Conservation (phyloP, 2,113 vertebrate genomes). For the Lethenteron reissneri region DNA sequence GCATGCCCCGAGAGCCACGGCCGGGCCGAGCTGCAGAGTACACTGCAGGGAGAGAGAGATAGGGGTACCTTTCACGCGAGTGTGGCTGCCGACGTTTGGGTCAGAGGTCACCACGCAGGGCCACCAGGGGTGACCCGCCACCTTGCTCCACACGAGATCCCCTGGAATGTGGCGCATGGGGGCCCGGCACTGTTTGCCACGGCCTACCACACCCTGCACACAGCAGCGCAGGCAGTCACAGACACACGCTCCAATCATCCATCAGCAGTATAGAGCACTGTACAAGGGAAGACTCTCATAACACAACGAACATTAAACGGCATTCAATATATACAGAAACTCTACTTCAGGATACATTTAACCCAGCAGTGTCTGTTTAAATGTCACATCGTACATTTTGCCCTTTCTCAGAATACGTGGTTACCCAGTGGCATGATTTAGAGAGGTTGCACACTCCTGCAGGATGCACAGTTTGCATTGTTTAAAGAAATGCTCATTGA, state of each 20-base stretch:
- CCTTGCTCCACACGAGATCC: slow-evolving; percentile 84
- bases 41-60: not conserved
- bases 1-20: not conserved
- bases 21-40: not conserved
- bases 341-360: too few species aligned
- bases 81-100: slow-evolving; percentile 44
- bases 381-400: too few species aligned
- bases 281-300: too few species aligned
- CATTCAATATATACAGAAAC: too few species aligned
- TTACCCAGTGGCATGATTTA: too few species aligned
- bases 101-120: slow-evolving; percentile 87
- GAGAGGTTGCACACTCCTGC: too few species aligned
- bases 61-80: slow-evolving; percentile 50
- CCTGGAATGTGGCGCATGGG: slow-evolving; percentile 39
- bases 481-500: too few species aligned
- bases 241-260: not conserved
- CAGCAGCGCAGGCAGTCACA: not conserved
- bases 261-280: too few species aligned
- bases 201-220: not conserved
- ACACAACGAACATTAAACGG: too few species aligned
- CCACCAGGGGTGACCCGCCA: slow-evolving; percentile 92
- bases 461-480: too few species aligned
- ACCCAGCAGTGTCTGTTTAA: too few species aligned
- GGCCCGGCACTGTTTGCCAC: not conserved
- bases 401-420: too few species aligned